Base-by-base conservation (phyloP, 2,113 vertebrate genomes). In the Bambusicola thoracicus region DNA sequence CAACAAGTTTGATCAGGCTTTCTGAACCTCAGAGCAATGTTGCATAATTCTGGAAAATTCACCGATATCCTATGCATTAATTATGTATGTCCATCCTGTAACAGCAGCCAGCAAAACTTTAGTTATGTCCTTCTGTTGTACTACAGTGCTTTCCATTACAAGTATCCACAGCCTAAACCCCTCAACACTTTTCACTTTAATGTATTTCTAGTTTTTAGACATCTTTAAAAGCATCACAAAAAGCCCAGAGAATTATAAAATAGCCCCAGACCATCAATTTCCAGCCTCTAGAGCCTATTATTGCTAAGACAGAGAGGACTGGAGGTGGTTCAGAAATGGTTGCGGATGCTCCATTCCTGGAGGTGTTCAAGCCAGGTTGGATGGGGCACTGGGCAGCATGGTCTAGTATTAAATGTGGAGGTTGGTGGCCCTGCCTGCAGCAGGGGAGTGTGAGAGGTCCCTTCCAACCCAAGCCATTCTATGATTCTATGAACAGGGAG, bases 221-320 rank as follows among this genome's bases (percentile, higher is more conserved):
- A 24, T 62, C 79, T 93, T 87, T 63, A 74, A 89, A 89, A 88
- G 41, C 56, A 79, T 32, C 81, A 62, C 53, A 81, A 94, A 89
- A 92, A 69, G 40, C 10, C 27, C 3, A 78, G n/a, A 75, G 56
- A 92, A 91, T 72, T 87, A 94, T 48, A 87, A 66, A 89, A 70
- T 1, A 94, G 51, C 24, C 18, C 38, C 41, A 83, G n/a, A 44
- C n/a, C 70, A 65, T 24, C 19, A 13, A 66, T 73, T 94, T 85
- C 49, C 40, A 85, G 41, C 30, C 67, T 62, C 25, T 8, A 68
- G 38, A 72, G 13, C 48, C 48, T 66, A 46, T 46, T 56, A 46
- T 30, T 68, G 19, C 56, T 24, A 56, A 40, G 81, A 46, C 14
- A 55, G 38, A 87, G 53, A 63, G 15, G 6, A n/a, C 34, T 40